A percentile compares a stretch with the other conserved stretches of the same genome.
These are phyloP conservation scores for Trissolcus brochymenae DNA, from an alignment of 2,888 invertebrate species.

Conservation along the genomic window DNA sequence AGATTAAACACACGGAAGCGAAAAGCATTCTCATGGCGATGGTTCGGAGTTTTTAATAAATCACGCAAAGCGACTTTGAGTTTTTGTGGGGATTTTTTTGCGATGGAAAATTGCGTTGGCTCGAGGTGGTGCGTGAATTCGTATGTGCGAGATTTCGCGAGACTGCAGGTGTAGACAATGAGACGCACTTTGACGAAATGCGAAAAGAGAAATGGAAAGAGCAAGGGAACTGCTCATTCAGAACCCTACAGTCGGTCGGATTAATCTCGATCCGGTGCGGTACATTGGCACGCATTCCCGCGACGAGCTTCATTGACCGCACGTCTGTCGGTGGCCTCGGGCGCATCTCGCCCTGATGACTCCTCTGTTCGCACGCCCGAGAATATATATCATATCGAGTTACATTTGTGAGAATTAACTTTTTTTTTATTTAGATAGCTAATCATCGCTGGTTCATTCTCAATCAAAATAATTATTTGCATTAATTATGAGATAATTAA, in stretches of 20 bases:
- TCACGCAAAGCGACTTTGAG: conserved; percentile 34
- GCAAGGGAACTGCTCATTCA: conserved; percentile 41
- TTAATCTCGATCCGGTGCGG: conserved; percentile 68
- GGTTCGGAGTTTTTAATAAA: conserved; percentile 24
- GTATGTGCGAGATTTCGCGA: conserved; percentile 39
- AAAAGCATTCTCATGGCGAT: neutral
- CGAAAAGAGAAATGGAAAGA: conserved; percentile 33
- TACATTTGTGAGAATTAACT: conserved; percentile 43
- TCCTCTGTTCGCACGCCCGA: conserved; percentile 31
- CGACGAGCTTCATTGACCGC: conserved; percentile 56
- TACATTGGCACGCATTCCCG: conserved; percentile 57
- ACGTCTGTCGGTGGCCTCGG: conserved; percentile 51
- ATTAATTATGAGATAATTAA: too few species aligned
- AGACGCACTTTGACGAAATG: conserved; percentile 42
- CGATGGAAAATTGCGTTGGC: conserved; percentile 18
- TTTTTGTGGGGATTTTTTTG: conserved; percentile 11
- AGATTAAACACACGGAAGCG: too few species aligned
- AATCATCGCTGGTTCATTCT: conserved; percentile 26
- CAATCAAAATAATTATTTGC: too few species aligned
- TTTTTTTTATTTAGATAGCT: conserved; percentile 55
- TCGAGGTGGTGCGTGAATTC: conserved; percentile 35
- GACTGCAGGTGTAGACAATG: conserved; percentile 51
- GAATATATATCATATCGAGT: conserved; percentile 43
- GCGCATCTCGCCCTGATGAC: conserved; percentile 39
- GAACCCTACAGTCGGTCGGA: conserved; percentile 58